A percentile compares a stretch with the other conserved stretches of the same genome.
Conservation (phyloP, 1,140 invertebrate species). For the Drosophila erecta region DNA sequence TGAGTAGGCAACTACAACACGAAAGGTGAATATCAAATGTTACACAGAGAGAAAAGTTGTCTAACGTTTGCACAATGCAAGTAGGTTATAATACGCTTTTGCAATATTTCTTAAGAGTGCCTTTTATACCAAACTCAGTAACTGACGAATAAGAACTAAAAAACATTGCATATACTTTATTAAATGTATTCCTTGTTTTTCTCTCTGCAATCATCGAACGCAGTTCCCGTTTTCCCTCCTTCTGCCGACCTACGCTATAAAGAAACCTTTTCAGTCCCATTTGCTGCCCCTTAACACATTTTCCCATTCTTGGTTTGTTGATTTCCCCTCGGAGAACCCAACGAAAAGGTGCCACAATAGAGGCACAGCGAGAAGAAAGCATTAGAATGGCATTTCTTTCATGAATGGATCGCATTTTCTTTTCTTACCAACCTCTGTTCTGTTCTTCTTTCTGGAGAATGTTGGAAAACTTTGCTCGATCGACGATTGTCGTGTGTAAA, state of each 20-base stretch:
- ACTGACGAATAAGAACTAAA: too few relatives aligned
- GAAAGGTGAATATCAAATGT: slow-evolving; percentile 43
- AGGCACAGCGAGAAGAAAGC: slow-evolving; percentile 61
- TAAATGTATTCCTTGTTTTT: background rate
- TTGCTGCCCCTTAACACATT: slow-evolving; percentile 54
- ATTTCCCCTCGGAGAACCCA: slow-evolving; percentile 42
- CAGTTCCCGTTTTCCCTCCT: background rate
- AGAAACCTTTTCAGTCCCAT: slow-evolving; percentile 22
- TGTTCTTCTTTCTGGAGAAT: slow-evolving; percentile 37
- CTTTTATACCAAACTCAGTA: background rate
- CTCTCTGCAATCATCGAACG: slow-evolving; percentile 5
- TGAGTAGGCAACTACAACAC: slow-evolving; percentile 32
- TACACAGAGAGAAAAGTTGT: background rate
- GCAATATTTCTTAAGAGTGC: background rate
- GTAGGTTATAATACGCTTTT: too few relatives aligned
- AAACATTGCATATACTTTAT: too few relatives aligned
- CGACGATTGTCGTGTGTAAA: slow-evolving; percentile 57
- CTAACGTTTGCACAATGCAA: too few relatives aligned
- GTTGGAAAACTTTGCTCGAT: slow-evolving; percentile 57
- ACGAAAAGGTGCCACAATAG: slow-evolving; percentile 63
- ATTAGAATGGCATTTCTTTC: slow-evolving; percentile 74
- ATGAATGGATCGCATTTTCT: slow-evolving; percentile 67
- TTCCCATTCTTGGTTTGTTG: slow-evolving; percentile 48
- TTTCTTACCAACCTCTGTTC: slow-evolving; percentile 12
- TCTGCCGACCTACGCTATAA: slow-evolving; percentile 12